Evolutionary conservation across 2,113 vertebrate genomes (phyloP).

Genomic region (Monopterus albus): DNA sequence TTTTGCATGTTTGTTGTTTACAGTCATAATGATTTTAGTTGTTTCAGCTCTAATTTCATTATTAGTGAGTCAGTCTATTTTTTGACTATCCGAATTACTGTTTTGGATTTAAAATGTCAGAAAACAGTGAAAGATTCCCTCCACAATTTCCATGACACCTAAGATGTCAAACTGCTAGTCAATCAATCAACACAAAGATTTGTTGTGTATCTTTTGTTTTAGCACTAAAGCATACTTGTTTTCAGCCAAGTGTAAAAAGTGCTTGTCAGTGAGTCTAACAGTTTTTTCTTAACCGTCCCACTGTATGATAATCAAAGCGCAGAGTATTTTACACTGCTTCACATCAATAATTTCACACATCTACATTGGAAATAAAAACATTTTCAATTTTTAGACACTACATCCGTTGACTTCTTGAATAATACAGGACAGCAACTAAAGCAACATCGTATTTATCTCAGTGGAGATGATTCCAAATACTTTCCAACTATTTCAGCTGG

Average conservation of each 20-base stretch:
- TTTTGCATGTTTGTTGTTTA: too few relatives aligned
- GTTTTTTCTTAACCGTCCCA: conserved; percentile 34
- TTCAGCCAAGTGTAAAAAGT: conserved; percentile 19
- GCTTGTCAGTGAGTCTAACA: conserved; percentile 26
- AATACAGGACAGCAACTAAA: conserved; percentile 71
- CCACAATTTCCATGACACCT: too few relatives aligned
- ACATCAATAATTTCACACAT: conserved; percentile 72
- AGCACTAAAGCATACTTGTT: not conserved
- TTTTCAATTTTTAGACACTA: conserved; percentile 65
- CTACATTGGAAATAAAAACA: conserved; percentile 60
- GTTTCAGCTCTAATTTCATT: too few relatives aligned
- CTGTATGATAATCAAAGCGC: conserved; percentile 53
- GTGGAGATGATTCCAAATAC: conserved; percentile 77
- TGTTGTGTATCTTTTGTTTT: too few relatives aligned
- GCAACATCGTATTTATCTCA: conserved; percentile 67
- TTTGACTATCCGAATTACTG: too few relatives aligned
- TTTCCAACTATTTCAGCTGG: conserved; percentile 78
- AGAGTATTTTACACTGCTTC: conserved; percentile 55
- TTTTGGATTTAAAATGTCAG: too few relatives aligned
- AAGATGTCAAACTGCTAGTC: too few relatives aligned
- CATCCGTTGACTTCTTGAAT: conserved; percentile 72
- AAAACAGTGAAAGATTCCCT: too few relatives aligned
- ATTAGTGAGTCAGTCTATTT: too few relatives aligned
- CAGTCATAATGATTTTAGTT: too few relatives aligned
- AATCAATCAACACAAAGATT: too few relatives aligned